Evolutionary conservation across 2,888 invertebrate genomes (phyloP).

Genomic region (Phyllotreta striolata): DNA sequence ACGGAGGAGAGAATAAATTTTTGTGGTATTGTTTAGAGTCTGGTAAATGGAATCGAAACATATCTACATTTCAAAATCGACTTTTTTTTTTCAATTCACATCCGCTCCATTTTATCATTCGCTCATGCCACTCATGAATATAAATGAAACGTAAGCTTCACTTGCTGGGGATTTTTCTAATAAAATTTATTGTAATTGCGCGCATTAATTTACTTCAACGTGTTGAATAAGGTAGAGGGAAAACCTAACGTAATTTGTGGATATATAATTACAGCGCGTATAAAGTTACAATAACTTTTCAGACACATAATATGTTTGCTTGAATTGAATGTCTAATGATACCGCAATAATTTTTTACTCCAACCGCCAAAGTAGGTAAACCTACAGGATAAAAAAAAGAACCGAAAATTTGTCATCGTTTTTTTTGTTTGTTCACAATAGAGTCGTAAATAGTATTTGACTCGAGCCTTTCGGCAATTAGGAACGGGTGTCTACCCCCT

Average conservation of each 20-base stretch:
- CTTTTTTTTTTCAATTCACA: constrained; percentile 32
- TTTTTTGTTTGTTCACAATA: constrained; percentile 27
- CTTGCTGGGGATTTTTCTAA: no score
- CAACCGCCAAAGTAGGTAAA: neutral
- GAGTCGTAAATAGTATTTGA: constrained; percentile 34
- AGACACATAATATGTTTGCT: no score
- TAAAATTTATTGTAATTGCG: no score
- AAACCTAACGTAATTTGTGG: no score
- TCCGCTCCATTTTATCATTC: constrained; percentile 32
- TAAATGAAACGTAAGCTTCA: constrained; percentile 1
- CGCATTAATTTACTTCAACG: no score
- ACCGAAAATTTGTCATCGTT: constrained; percentile 26
- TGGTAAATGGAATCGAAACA: constrained; percentile 20
- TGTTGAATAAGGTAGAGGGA: no score
- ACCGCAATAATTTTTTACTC: no score
- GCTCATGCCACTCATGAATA: constrained; percentile 16
- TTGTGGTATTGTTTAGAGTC: constrained; percentile 25
- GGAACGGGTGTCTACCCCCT: constrained; percentile 9
- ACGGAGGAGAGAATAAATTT: constrained; percentile 8
- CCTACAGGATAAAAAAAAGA: neutral
- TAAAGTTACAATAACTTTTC: no score
- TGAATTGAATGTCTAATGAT: no score
- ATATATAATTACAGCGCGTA: no score
- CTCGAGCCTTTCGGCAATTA: constrained; percentile 26
- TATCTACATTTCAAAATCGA: constrained; percentile 35